These are phyloP conservation scores for Halichondria panicea DNA, from an alignment of 37 sponge, comb jelly and placozoan species.

Conservation along the genomic window DNA sequence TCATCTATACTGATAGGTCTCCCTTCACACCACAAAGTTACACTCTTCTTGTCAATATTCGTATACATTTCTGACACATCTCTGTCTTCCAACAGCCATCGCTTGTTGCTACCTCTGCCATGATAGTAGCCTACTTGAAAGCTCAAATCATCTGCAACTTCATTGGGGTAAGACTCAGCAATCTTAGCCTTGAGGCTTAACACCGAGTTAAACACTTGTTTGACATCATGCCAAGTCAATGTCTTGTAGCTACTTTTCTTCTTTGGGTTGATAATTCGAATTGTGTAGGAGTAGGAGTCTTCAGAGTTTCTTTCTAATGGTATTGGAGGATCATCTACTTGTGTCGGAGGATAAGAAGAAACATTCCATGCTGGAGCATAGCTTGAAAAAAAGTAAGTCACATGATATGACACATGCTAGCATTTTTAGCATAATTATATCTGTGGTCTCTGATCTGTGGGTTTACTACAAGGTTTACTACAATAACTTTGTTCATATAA, in stretches of 20 bases:
- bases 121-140: slow-evolving; percentile 8
- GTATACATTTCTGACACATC: slow-evolving; percentile 7
- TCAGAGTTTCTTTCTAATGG: neutral
- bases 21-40: slow-evolving; percentile 32
- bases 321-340: too few species aligned
- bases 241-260: neutral
- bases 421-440: too few species aligned
- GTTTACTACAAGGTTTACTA: too few species aligned
- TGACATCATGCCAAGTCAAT: slow-evolving; percentile 1
- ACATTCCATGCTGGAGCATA: too few species aligned
- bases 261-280: slow-evolving; percentile 5
- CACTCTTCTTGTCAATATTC: neutral
- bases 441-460: too few species aligned
- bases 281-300: neutral
- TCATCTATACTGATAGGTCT: neutral
- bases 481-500: too few species aligned
- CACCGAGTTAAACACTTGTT: neutral
- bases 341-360: too few species aligned
- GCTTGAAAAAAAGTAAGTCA: too few species aligned
- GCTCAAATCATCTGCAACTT: neutral
- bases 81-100: neutral
- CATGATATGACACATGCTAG: too few species aligned
- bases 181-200: neutral
- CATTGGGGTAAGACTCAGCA: neutral
- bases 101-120: slow-evolving; percentile 9